Evolutionary conservation across 2,888 invertebrate genomes (phyloP), one percentile per base, ranked within the genome.

Genomic region (Lasioglossum oenotherae): DNA sequence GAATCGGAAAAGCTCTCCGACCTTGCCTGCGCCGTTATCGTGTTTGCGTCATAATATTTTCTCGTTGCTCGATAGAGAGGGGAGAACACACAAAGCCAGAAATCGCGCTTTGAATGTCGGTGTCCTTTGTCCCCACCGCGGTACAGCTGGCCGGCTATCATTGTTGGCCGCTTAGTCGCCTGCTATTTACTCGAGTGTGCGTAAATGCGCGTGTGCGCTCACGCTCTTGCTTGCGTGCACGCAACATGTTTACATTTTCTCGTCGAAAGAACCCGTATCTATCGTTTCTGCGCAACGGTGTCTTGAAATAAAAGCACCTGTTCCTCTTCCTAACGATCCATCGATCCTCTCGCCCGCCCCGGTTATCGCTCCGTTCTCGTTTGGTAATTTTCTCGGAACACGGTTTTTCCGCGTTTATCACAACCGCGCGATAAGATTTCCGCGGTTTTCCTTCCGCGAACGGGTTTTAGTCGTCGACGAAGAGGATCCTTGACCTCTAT

Each of bases 1-100:
- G 89, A 90, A 84, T 90, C 85, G 90, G 89, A 88, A 90, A 90
- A 90, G 82, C 82, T 76, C 82, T 76, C 60, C 85, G 83, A 84
- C 90, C 90, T 90, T 88, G 89, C 82, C 49, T 67, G 60, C 72
- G 80, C 53, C 83, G 87, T 88, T 89, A 89, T 90, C 84, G 82
- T 77, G 87, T 86, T 86, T 85, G 87, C 90, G 91, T 90, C 89
- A 90, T 80, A 86, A 87, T 89, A 89, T 90, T 89, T 87, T 86
- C 87, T 87, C 82, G 76, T 74, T 38, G 69, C 38, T 23, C 69
- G 69, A 23, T 23, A 23, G 69, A 69, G 35, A 38, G 31, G 35
- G 6, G 69, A 38, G 60, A 75, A 60, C 75, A 69, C 79, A 84
- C 69, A 78, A 80, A 82, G 79, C 72, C 72, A 81, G 85, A 86